Base-by-base conservation (phyloP, 1,140 invertebrate genomes). In the Maniola jurtina region DNA sequence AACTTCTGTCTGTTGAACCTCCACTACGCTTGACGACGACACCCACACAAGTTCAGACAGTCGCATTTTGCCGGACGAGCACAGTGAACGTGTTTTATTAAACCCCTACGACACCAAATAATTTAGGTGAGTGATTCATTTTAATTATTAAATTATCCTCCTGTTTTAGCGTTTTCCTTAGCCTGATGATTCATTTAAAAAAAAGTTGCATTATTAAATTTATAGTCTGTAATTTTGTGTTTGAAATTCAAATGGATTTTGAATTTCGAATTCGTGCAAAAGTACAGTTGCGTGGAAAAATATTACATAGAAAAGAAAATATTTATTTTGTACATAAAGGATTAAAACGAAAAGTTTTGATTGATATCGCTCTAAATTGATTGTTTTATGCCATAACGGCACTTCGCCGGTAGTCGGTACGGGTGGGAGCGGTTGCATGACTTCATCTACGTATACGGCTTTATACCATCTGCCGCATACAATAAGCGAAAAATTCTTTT, bases 11-110 rank as follows among this genome's bases (percentile, higher is more conserved):
- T 61, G 66, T 66, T 66, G 60, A 63, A 59, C 56, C 62, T 70
- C 66, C 14, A 63, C 68, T 61, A 52, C 48, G 61, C 42, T 52
- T 64, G 47, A 56, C 57, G 58, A 47, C 59, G 47, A 55, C 62
- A 61, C 68, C 61, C 60, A 65, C 61, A 6, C 14, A 25, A 25
- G 25, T 25, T 42, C 40, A 52, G 48, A 72, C 81, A 86, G 84
- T 85, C 75, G 83, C 76, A 73, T 75, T 80, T 75, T 70, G 78
- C 75, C 77, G 73, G 72, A 74, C 69, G 72, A 74, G 64, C 66
- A 64, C 56, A 68, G 83, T 85, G 78, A 69, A 84, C 84, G 84
- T 70, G 52, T 64, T 59, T 40, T 52, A 54, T 70, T 64, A 65
- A 72, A 61, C 64, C 66, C 67, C 66, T 13, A 62, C 62, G 72